Evolutionary conservation across 1,140 invertebrate species (phyloP), one percentile per base, ranked within the genome.

Genomic region (Mizuhopecten yessoensis): DNA sequence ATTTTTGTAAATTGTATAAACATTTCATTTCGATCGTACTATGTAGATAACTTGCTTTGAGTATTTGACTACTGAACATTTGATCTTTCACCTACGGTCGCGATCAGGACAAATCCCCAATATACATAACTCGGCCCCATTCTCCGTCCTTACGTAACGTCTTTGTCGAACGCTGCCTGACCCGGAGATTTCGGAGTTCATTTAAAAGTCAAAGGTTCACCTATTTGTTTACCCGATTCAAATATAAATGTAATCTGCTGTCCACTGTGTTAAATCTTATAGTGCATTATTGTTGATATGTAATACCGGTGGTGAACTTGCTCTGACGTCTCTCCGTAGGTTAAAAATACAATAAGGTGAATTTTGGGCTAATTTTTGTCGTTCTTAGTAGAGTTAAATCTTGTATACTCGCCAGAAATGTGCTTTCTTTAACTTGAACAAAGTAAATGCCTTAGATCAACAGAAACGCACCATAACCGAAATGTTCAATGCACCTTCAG

Each of bases 131-230:
- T 13, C n/a, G 57, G 2, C 57, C 57, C n/a, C 23, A 75, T 29
- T 75, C n/a, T 29, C 0, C 23, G 57, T 1, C 17, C 23, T 75
- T 75, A 75, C 57, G 57, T 75, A 75, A 75, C 23, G 17, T 5
- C 23, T 29, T 75, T 75, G 23, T 75, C 5, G 57, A 75, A 75
- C 23, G 57, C n/a, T 29, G 57, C 23, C 57, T 75, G 57, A 75
- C 57, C 57, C 57, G 57, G n/a, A 75, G 57, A 75, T 75, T 75
- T 75, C 23, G n/a, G 57, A 11, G 57, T 75, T 75, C 57, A 29
- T 75, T 75, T 75, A 75, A 75, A 75, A 75, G 57, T 75, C 57
- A 75, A 75, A 75, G 57, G 57, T 75, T 75, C 57, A 75, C 9
- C 23, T 75, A 29, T 75, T 75, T 75, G 57, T 75, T 75, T 75